Base-by-base conservation (phyloP, 2,797 vertebrate genomes). In the Spea hammondii region DNA sequence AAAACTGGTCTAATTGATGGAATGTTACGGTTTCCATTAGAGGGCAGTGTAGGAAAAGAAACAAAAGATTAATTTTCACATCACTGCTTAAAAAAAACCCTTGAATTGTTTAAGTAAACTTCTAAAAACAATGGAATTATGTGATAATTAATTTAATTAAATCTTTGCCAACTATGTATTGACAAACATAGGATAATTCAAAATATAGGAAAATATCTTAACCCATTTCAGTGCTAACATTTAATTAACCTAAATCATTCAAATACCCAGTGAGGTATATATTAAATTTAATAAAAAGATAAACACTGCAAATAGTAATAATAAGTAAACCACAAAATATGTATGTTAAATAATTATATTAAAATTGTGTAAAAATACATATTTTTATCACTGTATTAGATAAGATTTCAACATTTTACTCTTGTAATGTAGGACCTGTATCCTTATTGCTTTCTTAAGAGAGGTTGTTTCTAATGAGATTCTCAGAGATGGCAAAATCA, bases 11-110 rank as follows among this genome's bases (percentile, higher is more conserved):
- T 73, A 77, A 82, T 74, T 68, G 86, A 85, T 84, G 81, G 85
- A 86, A 76, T 83, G 82, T 84, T 84, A 72, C 79, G 84, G 70
- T 70, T 86, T 89, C 92, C 92, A 91, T 91, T 89, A 90, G 92
- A 91, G 89, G 92, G 93, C 90, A 92, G 91, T 92, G 88, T 84
- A 85, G 87, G 86, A 88, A 89, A 87, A 83, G 87, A 88, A 89
- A 89, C 87, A 83, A 83, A 80, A 82, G 82, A 62, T 46, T 65
- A 55, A 57, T 69, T 73, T 79, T 73, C 65, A 5, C 8, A 45
- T 32, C 14, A 60, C 9, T 59, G 65, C 10, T 4, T 3, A 32
- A 62, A 57, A 67, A 67, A 44, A 50, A n/a, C 78, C 78, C 76
- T 68, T 72, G 84, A 87, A 87, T 85, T 74, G 82, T 53, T 0